Conservation (phyloP, 1,140 invertebrate genomes). For the Halictus rubicundus region DNA sequence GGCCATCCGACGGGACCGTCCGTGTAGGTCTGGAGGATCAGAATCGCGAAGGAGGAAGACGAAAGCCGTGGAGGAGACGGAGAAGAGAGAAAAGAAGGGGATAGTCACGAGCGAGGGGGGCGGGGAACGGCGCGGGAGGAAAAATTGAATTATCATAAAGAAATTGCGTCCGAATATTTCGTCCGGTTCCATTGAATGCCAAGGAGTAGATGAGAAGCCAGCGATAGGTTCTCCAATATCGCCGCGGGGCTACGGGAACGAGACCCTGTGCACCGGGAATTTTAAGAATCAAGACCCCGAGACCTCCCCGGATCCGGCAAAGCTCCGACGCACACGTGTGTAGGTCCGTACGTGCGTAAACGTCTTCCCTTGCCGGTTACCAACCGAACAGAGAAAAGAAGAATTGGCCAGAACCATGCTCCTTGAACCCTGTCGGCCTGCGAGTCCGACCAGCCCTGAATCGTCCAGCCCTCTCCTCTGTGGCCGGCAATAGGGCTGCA, state of each 20-base stretch:
- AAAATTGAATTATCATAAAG: slow-evolving; percentile 73
- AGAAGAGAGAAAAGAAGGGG: no score
- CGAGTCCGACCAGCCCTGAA: slow-evolving; percentile 6
- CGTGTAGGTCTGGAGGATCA: neutral
- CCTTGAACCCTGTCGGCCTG: slow-evolving; percentile 45
- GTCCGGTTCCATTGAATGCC: slow-evolving; percentile 65
- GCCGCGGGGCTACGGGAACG: slow-evolving; percentile 10
- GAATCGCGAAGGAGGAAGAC: slow-evolving; percentile 5
- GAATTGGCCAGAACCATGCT: slow-evolving; percentile 24
- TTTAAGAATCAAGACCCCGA: slow-evolving; percentile 57
- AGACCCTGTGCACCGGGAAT: slow-evolving; percentile 49
- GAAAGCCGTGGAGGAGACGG: no score
- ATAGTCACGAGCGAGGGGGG: slow-evolving; percentile 16
- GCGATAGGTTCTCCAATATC: slow-evolving; percentile 67
- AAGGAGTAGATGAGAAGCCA: slow-evolving; percentile 64
- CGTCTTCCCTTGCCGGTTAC: neutral
- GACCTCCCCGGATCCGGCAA: neutral
- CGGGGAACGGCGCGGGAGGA: slow-evolving; percentile 11
- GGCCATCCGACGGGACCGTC: slow-evolving; percentile 18
- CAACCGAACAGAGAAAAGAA: slow-evolving; percentile 30
- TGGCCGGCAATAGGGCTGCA: slow-evolving; percentile 2
- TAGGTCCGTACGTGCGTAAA: slow-evolving; percentile 44
- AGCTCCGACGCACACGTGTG: neutral
- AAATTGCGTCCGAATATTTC: slow-evolving; percentile 69
- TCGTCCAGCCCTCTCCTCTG: neutral